A percentile compares a stretch with the other conserved stretches of the same genome.
These are phyloP conservation scores for Achatina immaculata DNA, from an alignment of 1,140 invertebrate species.

Conservation along the genomic window DNA sequence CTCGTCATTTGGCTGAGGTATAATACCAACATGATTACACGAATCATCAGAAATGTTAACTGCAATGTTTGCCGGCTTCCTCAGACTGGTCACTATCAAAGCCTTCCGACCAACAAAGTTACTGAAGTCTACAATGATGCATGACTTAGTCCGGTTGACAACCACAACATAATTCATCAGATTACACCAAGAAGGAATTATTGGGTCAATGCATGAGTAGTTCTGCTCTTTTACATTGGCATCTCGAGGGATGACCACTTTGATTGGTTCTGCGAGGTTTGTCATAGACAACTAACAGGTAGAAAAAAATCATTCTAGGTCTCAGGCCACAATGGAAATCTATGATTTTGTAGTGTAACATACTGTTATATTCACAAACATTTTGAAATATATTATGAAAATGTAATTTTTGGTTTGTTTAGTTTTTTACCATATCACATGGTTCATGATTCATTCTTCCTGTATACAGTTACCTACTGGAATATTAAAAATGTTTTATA, in stretches of 20 bases:
- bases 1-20: neutral
- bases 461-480: too few relatives aligned
- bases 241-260: conserved; percentile 50
- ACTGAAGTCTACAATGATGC: conserved; percentile 39
- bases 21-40: conserved; percentile 16
- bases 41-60: neutral
- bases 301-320: neutral
- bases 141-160: conserved; percentile 9
- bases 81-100: conserved; percentile 29
- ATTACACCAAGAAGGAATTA: conserved; percentile 39
- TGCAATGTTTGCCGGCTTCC: conserved; percentile 6
- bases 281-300: conserved; percentile 20
- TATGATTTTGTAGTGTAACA: too few relatives aligned
- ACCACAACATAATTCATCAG: conserved; percentile 46
- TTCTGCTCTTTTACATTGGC: conserved; percentile 33
- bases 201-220: conserved; percentile 35
- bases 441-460: too few relatives aligned
- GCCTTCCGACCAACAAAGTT: conserved; percentile 6
- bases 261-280: conserved; percentile 44
- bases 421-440: too few relatives aligned
- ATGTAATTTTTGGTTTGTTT: too few relatives aligned
- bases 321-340: too few relatives aligned
- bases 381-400: too few relatives aligned
- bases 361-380: too few relatives aligned
- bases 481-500: too few relatives aligned